A percentile compares a stretch with the other conserved stretches of the same genome.
These are phyloP conservation scores for Crambe crambe DNA, from an alignment of 37 sponge, comb jelly and placozoan species.

Conservation along the genomic window DNA sequence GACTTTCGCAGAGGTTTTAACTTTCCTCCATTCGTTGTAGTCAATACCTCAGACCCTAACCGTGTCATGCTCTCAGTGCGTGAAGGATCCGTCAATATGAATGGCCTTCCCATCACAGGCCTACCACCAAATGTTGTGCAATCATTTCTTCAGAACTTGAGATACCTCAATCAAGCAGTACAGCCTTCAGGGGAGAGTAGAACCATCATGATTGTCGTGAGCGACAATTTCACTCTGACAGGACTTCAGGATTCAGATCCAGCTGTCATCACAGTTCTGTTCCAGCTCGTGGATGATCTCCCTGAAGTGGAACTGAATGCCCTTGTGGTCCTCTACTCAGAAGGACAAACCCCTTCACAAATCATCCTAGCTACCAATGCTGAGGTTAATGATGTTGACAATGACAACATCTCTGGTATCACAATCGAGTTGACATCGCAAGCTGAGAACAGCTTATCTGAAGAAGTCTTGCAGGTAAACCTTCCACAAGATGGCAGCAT, in stretches of 20 bases:
- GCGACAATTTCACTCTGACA: slow-evolving; percentile 9
- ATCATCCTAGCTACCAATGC: slow-evolving; percentile 26
- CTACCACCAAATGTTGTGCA: slow-evolving; percentile 12
- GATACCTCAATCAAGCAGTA: slow-evolving; percentile 46
- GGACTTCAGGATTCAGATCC: slow-evolving; percentile 1
- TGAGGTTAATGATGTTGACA: slow-evolving; percentile 51
- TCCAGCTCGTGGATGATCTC: slow-evolving; percentile 36
- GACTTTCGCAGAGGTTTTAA: background rate
- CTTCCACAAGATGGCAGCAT: background rate
- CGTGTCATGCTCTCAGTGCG: background rate
- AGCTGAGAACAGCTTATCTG: background rate
- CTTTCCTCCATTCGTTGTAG: background rate
- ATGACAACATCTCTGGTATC: slow-evolving; percentile 21
- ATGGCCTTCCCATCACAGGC: slow-evolving; percentile 2
- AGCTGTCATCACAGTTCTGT: slow-evolving; percentile 5
- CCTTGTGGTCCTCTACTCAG: slow-evolving; percentile 27
- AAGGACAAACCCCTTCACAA: slow-evolving; percentile 27
- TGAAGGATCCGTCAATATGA: background rate
- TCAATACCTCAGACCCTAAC: slow-evolving; percentile 3
- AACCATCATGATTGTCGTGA: slow-evolving; percentile 22
- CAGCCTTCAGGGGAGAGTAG: slow-evolving; percentile 17
- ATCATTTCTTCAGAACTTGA: slow-evolving; percentile 10
- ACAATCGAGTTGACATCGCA: slow-evolving; percentile 7
- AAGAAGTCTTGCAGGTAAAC: slow-evolving; percentile 15
- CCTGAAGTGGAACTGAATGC: slow-evolving; percentile 35